A percentile compares a stretch with the other conserved stretches of the same genome.
Conservation (phyloP, 2,113 vertebrate species). For the Chionis minor region DNA sequence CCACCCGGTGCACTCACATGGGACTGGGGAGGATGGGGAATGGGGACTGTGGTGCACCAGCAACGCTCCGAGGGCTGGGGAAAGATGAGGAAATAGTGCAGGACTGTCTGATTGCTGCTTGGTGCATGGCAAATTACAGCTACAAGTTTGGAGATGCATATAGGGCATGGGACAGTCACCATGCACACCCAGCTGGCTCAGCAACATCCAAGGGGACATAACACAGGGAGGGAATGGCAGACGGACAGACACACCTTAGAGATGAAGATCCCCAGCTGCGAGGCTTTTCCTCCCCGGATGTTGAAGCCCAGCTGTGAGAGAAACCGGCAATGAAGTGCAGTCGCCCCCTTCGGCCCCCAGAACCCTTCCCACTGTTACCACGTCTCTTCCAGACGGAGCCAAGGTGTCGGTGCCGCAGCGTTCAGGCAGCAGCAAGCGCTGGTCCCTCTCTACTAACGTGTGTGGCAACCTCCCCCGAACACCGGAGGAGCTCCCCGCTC, state of each 20-base stretch:
- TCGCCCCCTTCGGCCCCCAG: neutral
- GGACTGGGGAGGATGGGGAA: neutral
- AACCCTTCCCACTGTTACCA: neutral
- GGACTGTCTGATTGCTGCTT: neutral
- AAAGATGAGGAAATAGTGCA: neutral
- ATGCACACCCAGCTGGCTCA: neutral
- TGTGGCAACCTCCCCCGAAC: fast-evolving
- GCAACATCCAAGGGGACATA: neutral
- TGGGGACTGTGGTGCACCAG: neutral
- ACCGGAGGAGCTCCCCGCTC: fast-evolving
- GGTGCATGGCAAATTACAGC: neutral
- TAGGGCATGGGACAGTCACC: neutral
- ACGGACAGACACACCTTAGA: slow-evolving; percentile 84
- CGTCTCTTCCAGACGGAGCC: neutral
- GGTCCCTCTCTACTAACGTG: neutral
- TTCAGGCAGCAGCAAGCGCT: neutral
- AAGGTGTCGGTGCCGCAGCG: neutral
- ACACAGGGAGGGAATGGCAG: fast-evolving
- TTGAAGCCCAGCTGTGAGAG: slow-evolving; percentile 91
- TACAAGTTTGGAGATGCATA: fast-evolving
- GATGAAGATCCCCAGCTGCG: slow-evolving; percentile 97
- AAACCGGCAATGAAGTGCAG: neutral
- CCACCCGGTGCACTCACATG: fast-evolving
- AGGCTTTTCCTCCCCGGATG: slow-evolving; percentile 96
- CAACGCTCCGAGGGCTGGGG: neutral